Evolutionary conservation across 1,140 invertebrate species (phyloP), one percentile per base, ranked within the genome.

Genomic region (Bicyclus anynana): DNA sequence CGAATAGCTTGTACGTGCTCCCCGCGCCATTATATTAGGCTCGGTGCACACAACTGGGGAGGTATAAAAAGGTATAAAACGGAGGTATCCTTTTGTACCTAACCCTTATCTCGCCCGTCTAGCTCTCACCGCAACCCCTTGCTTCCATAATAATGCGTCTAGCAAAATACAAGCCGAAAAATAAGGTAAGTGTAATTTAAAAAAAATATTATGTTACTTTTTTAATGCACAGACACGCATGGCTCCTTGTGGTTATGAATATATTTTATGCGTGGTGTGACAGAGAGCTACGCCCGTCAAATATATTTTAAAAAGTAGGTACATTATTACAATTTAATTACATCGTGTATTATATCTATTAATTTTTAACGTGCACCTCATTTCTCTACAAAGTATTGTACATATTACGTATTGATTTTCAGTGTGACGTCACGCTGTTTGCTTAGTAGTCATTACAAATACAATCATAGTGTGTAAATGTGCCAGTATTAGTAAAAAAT

Each of bases 141-240:
- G 61, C 72, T 67, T 73, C 37, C 71, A 74, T 87, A 87, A 87
- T 87, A 80, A 87, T 80, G 77, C 79, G 76, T 77, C 84, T 83
- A 75, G 63, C 65, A 80, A 81, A 72, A 82, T 77, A 70, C 75
- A 74, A 66, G 64, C 69, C 73, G 69, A 77, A 80, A 74, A 68
- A 64, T 63, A 60, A 65, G 67, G 65, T 62, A 58, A 69, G 64
- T 74, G 75, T 66, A 73, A 74, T 74, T 80, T 82, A 69, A 62
- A 53, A 49, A 52, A 58, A 23, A 21, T 48, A 42, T 62, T 50
- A 62, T 59, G 61, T 47, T 59, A 33, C 7, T 62, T 53, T 56
- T 42, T 44, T 44, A 14, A 44, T 44, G 42, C 42, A 44, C 42
- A 44, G 42, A 44, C 42, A 44, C 42, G 42, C 42, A 23, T 44